Evolutionary conservation across 1,140 invertebrate species (phyloP).

Genomic region (Drosophila sp.): DNA sequence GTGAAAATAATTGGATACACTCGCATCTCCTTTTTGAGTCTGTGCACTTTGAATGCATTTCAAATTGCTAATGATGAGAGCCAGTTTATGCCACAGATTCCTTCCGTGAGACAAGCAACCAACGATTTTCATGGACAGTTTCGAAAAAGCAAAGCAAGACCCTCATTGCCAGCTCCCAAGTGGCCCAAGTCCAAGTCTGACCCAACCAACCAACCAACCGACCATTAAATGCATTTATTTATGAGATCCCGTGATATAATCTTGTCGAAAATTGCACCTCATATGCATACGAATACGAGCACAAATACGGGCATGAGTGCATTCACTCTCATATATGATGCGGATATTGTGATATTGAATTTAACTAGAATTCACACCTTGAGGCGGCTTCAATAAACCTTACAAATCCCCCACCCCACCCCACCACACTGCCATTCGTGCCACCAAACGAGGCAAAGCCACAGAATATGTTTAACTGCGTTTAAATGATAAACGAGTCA

Average conservation of each 20-base stretch:
- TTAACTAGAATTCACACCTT: conserved; percentile 80
- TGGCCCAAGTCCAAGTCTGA: conserved; percentile 18
- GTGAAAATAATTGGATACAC: conserved; percentile 82
- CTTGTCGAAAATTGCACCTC: conserved; percentile 62
- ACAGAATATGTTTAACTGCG: background rate
- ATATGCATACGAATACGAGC: conserved; percentile 73
- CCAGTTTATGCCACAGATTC: conserved; percentile 55
- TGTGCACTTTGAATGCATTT: conserved; percentile 58
- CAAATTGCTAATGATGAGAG: conserved; percentile 80
- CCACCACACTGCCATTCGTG: background rate
- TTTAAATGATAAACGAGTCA: conserved; percentile 8
- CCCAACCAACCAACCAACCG: conserved; percentile 39
- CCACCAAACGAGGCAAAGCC: conserved; percentile 8
- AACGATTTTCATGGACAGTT: conserved; percentile 54
- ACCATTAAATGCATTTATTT: conserved; percentile 81
- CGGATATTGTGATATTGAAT: conserved; percentile 68
- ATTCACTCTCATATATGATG: conserved; percentile 18
- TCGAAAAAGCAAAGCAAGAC: background rate
- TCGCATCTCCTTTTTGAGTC: conserved; percentile 48
- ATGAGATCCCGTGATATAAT: conserved; percentile 68
- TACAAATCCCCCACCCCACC: background rate
- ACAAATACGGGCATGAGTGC: background rate
- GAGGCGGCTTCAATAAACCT: conserved; percentile 16
- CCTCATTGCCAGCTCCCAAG: conserved; percentile 41
- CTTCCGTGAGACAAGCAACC: conserved; percentile 74